A percentile compares a stretch with the other conserved stretches of the same genome.
These are phyloP conservation scores for Drosophila varians DNA, from an alignment of 1,140 invertebrate species.

Conservation along the genomic window DNA sequence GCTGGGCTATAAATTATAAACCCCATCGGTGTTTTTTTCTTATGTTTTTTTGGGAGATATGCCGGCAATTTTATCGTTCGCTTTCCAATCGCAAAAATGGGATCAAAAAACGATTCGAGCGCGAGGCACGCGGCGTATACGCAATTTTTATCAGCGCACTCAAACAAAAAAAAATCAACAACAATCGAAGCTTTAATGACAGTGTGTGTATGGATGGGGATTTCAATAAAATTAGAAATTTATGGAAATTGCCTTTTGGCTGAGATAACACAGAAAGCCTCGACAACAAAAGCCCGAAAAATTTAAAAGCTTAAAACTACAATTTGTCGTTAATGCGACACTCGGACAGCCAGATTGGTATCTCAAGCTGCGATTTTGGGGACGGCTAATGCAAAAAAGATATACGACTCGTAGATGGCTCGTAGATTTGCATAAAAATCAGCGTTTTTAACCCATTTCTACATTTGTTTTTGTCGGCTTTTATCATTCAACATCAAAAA, in stretches of 20 bases:
- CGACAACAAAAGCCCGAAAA: constrained; percentile 42
- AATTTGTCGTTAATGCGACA: constrained; percentile 78
- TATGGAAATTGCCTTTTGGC: constrained; percentile 71
- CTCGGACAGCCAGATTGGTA: constrained; percentile 47
- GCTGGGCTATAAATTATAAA: constrained; percentile 64
- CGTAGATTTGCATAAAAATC: constrained; percentile 40
- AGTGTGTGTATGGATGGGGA: constrained; percentile 28
- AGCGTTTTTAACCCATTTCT: constrained; percentile 43
- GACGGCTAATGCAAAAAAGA: constrained; percentile 49
- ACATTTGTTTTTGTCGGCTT: constrained; percentile 1
- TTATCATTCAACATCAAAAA: constrained; percentile 15
- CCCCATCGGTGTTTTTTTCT: neutral
- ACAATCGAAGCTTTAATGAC: constrained; percentile 26
- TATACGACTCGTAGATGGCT: constrained; percentile 42
- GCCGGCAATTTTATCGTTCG: constrained; percentile 25
- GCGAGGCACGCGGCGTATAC: constrained; percentile 59
- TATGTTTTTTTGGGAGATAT: constrained; percentile 25
- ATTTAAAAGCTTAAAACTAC: constrained; percentile 79
- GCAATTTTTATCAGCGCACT: constrained; percentile 59
- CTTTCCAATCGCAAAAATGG: constrained; percentile 32
- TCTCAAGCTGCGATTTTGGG: constrained; percentile 12
- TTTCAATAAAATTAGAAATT: constrained; percentile 82
- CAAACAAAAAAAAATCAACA: constrained; percentile 17
- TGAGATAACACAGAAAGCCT: constrained; percentile 52
- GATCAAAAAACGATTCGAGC: constrained; percentile 15